A percentile compares a stretch with the other conserved stretches of the same genome.
Conservation (phyloP, 2,113 vertebrate genomes). For the Hydrochoerus hydrochaeris region DNA sequence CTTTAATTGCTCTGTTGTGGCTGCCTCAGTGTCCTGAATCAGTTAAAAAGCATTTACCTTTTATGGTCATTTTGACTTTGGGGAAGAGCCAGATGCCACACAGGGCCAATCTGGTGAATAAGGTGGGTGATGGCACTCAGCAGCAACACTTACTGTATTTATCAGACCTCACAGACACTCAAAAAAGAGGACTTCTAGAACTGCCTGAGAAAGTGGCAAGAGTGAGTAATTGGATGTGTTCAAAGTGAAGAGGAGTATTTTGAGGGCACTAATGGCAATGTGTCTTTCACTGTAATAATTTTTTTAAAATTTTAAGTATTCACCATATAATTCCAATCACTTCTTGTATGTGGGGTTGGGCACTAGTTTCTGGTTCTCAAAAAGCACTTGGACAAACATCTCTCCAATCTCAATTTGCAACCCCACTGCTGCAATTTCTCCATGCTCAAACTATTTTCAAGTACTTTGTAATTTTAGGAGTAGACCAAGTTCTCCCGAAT, state of each 20-base stretch:
- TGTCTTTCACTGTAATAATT: background rate
- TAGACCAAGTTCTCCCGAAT: background rate
- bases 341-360: background rate
- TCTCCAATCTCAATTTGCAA: background rate
- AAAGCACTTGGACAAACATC: background rate
- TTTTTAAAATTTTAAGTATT: background rate
- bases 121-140: background rate
- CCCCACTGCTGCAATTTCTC: background rate
- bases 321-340: background rate
- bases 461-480: background rate
- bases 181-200: background rate
- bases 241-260: background rate
- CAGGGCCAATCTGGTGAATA: background rate
- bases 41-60: background rate
- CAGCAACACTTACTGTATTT: background rate
- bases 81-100: background rate
- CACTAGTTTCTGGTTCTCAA: background rate
- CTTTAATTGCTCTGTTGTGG: background rate
- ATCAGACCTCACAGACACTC: background rate
- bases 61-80: background rate
- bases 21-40: background rate
- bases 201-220: background rate
- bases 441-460: conserved; percentile 20
- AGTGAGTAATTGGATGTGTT: background rate
- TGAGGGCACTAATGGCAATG: background rate